Base-by-base conservation (phyloP, 1,140 invertebrate genomes). In the Aricia agestis region DNA sequence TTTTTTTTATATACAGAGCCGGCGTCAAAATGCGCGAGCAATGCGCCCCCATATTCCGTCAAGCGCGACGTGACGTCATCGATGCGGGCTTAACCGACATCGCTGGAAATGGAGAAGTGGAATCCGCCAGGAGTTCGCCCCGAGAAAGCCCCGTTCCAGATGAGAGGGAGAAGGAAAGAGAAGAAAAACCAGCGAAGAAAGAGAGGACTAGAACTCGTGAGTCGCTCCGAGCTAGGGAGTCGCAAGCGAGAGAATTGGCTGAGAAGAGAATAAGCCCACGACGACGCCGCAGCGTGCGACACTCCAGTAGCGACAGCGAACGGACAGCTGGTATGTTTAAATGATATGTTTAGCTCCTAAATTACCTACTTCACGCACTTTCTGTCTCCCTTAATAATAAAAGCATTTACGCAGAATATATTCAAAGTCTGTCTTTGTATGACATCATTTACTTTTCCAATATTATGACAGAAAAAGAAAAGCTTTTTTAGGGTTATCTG, bases 21-120 rank as follows among this genome's bases (percentile, higher is more conserved):
- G 98, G 96, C 15, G 92, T 97, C 0, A 96, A 95, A 80, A 95
- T 99, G 94, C 94, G 96, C 66, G 97, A 98, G 78, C 95, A 97
- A 89, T 97, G 97, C 65, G 93, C 94, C 31, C 90, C 93, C 0
- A 92, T 98, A 13, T 95, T 98, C 77, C 94, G 96, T 19, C 94
- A 96, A 82, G 95, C 95, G 5, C 93, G 95, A 4, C 95, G 95
- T 78, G 96, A 97, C 73, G 87, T 97, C 5, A 94, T 96, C 71
- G 87, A 93, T 11, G 94, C 95, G 41, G 96, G 95, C 6, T 72
- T 88, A 74, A 19, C 69, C 10, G 78, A 73, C 32, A 67, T 88
- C 58, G 81, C 79, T 0, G 85, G 85, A 11, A 15, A 15, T 5
- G 81, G 80, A 0, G 79, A 79, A 63, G 72, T 74, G 15, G 72